These are phyloP conservation scores for Patella depressa DNA, from an alignment of 2,888 invertebrate species.

Conservation along the genomic window DNA sequence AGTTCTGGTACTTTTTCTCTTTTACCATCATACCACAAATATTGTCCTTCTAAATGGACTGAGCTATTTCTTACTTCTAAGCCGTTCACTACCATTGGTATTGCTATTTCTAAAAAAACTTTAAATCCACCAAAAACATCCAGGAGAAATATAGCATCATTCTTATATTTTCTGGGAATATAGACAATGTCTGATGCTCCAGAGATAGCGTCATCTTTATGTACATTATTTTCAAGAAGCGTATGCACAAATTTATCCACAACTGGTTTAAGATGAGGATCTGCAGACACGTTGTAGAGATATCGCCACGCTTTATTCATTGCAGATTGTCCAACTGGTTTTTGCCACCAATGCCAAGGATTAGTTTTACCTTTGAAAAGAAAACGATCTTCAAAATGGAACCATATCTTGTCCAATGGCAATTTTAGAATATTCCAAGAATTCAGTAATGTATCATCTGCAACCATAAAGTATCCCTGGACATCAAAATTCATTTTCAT, in stretches of 20 bases:
- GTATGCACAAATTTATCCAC: too few species aligned
- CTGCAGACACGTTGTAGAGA: too few species aligned
- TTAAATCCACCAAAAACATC: neutral
- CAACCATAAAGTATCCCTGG: neutral
- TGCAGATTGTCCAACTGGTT: neutral
- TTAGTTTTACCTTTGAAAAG: neutral
- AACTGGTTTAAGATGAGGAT: too few species aligned
- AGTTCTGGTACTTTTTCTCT: neutral
- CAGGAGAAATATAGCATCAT: neutral
- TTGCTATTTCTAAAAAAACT: constrained; percentile 1
- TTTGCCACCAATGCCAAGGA: neutral
- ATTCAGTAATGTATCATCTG: constrained; percentile 4
- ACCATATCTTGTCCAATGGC: neutral
- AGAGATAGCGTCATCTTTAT: neutral
- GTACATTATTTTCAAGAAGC: neutral
- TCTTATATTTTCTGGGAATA: constrained; percentile 12
- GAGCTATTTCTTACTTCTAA: neutral
- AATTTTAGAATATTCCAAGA: neutral
- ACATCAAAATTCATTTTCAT: neutral
- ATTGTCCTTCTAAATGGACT: neutral
- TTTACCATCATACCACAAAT: neutral
- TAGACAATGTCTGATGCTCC: constrained; percentile 11
- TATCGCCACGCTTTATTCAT: neutral
- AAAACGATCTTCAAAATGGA: neutral
- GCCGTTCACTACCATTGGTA: constrained; percentile 9